These are phyloP conservation scores for Anolis carolinensis DNA, from an alignment of 2,113 vertebrate species.

Conservation along the genomic window DNA sequence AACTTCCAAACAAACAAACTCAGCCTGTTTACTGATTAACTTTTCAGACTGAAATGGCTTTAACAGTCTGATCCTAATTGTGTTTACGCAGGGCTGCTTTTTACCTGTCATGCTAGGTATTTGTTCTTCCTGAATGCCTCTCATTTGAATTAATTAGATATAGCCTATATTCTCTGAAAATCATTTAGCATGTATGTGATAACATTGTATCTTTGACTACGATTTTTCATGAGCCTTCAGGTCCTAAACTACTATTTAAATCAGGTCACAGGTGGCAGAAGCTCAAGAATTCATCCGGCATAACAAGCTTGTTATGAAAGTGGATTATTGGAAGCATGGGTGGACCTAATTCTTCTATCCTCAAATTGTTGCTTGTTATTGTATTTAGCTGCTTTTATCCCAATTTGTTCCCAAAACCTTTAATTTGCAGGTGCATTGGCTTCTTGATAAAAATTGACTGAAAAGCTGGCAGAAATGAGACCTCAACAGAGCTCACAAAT, in stretches of 20 bases:
- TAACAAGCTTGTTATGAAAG: constrained; percentile 29
- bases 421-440: background rate
- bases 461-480: background rate
- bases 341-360: constrained; percentile 8
- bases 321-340: constrained; percentile 18
- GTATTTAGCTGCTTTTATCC: background rate
- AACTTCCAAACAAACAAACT: background rate
- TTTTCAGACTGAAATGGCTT: constrained; percentile 13
- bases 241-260: background rate
- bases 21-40: background rate
- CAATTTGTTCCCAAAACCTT: background rate
- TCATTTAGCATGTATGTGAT: background rate
- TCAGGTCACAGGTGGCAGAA: constrained; percentile 7
- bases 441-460: background rate
- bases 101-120: background rate
- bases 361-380: background rate
- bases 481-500: background rate
- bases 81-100: background rate
- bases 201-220: background rate
- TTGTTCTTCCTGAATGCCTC: background rate
- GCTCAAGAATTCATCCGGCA: background rate
- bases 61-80: background rate
- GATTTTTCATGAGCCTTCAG: constrained; percentile 15
- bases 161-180: background rate
- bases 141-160: background rate